phyloP scores from a whole-genome alignment of 2,888 invertebrate species.

The Argyresthia albistria region DNA sequence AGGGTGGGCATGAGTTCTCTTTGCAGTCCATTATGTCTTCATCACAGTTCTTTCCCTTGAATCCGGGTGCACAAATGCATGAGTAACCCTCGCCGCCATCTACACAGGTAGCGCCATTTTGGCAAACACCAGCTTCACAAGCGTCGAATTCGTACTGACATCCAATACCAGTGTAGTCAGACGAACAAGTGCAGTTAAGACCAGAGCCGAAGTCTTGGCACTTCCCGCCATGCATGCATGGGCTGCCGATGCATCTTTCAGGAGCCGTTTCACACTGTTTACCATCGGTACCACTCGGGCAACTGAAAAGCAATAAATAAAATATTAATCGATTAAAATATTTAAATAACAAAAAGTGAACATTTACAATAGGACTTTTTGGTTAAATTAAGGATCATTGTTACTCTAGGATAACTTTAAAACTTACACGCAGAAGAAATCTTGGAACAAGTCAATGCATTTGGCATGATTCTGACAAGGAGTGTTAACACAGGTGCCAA shows the following conservation, averaged over 20 bases:
- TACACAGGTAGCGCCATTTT: slow-evolving; percentile 93
- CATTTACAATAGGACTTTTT: background rate
- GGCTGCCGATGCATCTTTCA: slow-evolving; percentile 92
- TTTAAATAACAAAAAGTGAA: background rate
- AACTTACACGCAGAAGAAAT: slow-evolving; percentile 91
- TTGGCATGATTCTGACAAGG: slow-evolving; percentile 95
- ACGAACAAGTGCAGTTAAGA: slow-evolving; percentile 92
- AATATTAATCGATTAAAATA: background rate
- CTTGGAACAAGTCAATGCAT: slow-evolving; percentile 93
- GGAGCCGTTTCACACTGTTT: slow-evolving; percentile 98
- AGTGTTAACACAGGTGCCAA: slow-evolving; percentile 87
- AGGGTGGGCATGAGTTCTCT: slow-evolving; percentile 94
- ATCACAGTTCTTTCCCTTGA: slow-evolving; percentile 87
- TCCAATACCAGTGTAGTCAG: slow-evolving; percentile 88
- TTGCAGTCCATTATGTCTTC: slow-evolving; percentile 93
- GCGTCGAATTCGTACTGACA: slow-evolving; percentile 96
- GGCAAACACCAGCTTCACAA: slow-evolving; percentile 90
- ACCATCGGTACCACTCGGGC: slow-evolving; percentile 95
- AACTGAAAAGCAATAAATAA: slow-evolving; percentile 57
- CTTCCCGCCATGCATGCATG: slow-evolving; percentile 96
- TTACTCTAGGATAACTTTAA: background rate
- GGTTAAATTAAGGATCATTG: background rate
- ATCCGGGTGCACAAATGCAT: slow-evolving; percentile 89
- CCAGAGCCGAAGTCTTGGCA: slow-evolving; percentile 97
- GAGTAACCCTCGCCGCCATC: slow-evolving; percentile 89